These are phyloP conservation scores for Dolichallabes microphthalmus DNA, from an alignment of 2,113 vertebrate genomes.

Conservation along the genomic window DNA sequence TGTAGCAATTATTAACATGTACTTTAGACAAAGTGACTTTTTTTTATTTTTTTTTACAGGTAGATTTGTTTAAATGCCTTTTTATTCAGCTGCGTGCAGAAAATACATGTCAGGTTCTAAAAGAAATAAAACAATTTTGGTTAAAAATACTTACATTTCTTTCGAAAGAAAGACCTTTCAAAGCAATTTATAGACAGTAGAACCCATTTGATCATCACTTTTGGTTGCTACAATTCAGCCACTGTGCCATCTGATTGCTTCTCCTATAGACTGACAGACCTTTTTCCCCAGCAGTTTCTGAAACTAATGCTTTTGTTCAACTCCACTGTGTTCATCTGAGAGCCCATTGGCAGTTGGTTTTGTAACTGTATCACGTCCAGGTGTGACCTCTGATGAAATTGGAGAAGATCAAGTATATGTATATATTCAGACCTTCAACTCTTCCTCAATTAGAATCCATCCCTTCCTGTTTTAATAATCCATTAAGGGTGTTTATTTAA, in stretches of 20 bases:
- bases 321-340: background rate
- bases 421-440: constrained; percentile 36
- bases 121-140: background rate
- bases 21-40: background rate
- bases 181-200: background rate
- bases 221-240: background rate
- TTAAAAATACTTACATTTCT: background rate
- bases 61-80: background rate
- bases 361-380: background rate
- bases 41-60: background rate
- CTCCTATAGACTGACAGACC: background rate
- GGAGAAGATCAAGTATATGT: constrained; percentile 17
- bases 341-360: constrained; percentile 17
- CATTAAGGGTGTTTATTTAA: constrained; percentile 54
- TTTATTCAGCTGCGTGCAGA: background rate
- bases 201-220: background rate
- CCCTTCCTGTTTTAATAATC: constrained; percentile 31
- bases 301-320: constrained; percentile 11
- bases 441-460: constrained; percentile 28
- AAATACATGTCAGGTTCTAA: background rate
- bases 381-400: constrained; percentile 15
- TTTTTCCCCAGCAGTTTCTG: background rate
- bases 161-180: background rate
- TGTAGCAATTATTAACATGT: background rate
- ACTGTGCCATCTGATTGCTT: background rate